Conservation (phyloP, 2,797 vertebrate species). For the Spatula versicolor region DNA sequence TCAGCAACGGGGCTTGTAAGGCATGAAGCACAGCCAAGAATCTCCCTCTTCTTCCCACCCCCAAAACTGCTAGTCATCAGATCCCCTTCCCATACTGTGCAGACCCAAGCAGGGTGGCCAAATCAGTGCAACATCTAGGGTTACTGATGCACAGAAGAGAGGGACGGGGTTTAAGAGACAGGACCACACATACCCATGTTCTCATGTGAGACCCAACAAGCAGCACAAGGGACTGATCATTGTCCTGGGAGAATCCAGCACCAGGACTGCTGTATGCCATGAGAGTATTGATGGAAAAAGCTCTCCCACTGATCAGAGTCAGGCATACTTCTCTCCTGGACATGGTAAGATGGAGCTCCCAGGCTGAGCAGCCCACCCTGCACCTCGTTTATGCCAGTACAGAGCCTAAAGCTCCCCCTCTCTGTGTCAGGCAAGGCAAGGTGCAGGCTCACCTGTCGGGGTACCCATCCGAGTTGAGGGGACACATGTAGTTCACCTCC, state of each 20-base stretch:
- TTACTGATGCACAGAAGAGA: not conserved
- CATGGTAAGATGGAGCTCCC: not conserved
- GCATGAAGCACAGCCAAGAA: not conserved
- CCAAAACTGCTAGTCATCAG: not conserved
- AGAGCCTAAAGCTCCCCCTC: too few species aligned
- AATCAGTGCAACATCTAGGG: not conserved
- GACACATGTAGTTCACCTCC: constrained; percentile 99
- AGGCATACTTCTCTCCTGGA: not conserved
- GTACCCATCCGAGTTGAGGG: constrained; percentile 97
- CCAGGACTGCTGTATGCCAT: not conserved
- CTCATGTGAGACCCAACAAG: not conserved
- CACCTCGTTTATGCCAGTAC: not conserved
- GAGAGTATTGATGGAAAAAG: too few species aligned
- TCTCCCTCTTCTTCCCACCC: not conserved
- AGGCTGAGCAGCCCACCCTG: not conserved
- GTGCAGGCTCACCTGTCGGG: constrained; percentile 88
- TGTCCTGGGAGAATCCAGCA: not conserved
- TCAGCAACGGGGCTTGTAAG: not conserved
- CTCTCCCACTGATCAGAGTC: not conserved
- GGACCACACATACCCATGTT: not conserved
- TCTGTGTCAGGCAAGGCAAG: accelerated
- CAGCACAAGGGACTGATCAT: not conserved
- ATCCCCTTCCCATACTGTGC: not conserved
- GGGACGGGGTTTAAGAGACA: not conserved
- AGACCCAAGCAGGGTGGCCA: not conserved